Percentiles rank a stretch among this genome's conserved stretches.
Conservation (phyloP, 2,888 invertebrate genomes). For the Ochropleura leucogaster region DNA sequence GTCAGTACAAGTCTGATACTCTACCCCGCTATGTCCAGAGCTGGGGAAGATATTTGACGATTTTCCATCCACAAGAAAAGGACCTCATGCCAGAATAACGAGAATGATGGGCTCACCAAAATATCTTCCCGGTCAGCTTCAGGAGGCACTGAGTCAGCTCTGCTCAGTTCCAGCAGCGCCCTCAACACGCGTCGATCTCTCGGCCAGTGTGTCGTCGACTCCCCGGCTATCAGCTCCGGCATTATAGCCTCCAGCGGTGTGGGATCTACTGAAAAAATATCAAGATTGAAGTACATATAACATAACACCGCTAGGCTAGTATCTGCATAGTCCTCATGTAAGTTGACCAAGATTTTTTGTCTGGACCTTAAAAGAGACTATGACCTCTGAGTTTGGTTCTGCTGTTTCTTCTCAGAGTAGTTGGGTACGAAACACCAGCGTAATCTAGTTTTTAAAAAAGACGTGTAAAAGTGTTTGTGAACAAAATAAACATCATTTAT, state of each 20-base stretch:
- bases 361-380: no score
- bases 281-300: neutral
- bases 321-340: no score
- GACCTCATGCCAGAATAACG: neutral
- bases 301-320: neutral
- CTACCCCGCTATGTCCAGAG: no score
- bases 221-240: constrained; percentile 85
- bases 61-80: neutral
- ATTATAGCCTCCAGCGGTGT: constrained; percentile 83
- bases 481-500: no score
- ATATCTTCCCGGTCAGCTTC: constrained; percentile 69
- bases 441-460: no score
- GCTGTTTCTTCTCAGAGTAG: no score
- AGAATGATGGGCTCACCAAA: constrained; percentile 64
- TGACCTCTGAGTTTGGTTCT: no score
- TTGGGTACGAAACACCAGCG: no score
- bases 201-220: constrained; percentile 91
- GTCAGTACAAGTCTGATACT: no score
- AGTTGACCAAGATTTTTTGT: no score
- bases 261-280: constrained; percentile 49
- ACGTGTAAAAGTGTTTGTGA: no score
- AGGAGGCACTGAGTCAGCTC: constrained; percentile 81
- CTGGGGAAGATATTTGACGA: no score
- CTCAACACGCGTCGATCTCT: constrained; percentile 93
- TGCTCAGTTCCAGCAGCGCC: constrained; percentile 94